Conservation (phyloP, 2,888 invertebrate species). For the Diachrysia chrysitis region DNA sequence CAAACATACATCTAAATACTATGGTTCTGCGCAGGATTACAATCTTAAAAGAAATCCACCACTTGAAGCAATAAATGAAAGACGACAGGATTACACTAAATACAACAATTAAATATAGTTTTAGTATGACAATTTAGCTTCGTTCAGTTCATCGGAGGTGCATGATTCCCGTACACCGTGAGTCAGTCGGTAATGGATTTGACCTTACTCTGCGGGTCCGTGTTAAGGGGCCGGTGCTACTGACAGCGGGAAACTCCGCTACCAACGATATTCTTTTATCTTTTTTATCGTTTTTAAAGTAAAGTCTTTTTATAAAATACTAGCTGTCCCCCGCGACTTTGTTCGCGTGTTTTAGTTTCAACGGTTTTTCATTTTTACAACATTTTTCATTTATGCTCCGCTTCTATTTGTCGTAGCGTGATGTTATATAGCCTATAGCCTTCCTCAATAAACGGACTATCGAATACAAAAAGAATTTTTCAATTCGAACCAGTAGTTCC, state of each 20-base stretch:
- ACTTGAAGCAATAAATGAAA: neutral
- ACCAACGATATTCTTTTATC: neutral
- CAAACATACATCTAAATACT: neutral
- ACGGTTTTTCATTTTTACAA: no score
- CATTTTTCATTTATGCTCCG: no score
- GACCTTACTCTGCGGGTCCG: constrained; percentile 63
- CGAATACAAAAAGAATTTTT: no score
- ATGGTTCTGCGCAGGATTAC: neutral
- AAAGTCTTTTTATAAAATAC: no score
- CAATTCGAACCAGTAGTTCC: no score
- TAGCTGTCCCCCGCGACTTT: no score
- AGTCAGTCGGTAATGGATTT: constrained; percentile 67
- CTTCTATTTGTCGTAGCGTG: no score
- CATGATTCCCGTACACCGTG: constrained; percentile 56
- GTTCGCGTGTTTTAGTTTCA: no score
- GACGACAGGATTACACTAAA: neutral
- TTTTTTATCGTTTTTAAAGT: no score
- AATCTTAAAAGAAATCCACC: neutral
- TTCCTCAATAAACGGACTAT: no score
- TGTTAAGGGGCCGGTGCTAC: constrained; percentile 55
- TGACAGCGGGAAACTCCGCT: constrained; percentile 34
- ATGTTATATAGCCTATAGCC: no score
- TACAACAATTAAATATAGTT: constrained; percentile 23
- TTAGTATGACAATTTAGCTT: constrained; percentile 13
- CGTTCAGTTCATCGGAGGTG: constrained; percentile 44